Evolutionary conservation across 2,888 invertebrate species (phyloP).

Genomic region (Trissolcus japonicus): DNA sequence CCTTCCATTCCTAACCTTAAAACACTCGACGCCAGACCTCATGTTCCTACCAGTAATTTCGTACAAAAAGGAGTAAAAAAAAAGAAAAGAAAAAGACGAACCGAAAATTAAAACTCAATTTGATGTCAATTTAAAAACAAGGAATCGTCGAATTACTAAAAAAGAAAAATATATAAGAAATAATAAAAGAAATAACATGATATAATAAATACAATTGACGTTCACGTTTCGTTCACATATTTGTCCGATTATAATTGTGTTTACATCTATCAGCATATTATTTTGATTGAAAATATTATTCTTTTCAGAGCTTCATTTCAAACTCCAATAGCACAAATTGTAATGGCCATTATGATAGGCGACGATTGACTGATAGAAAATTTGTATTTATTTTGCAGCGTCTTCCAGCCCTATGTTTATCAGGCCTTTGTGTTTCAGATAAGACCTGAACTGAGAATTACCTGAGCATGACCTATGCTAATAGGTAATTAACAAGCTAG

Average conservation of each 20-base stretch:
- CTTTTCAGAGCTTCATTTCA: slow-evolving; percentile 42
- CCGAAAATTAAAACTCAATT: background rate
- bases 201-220: slow-evolving; percentile 1
- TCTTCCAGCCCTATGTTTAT: slow-evolving; percentile 6
- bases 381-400: background rate
- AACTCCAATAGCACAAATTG: slow-evolving; percentile 34
- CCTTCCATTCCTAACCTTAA: slow-evolving; percentile 23
- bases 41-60: slow-evolving; percentile 6
- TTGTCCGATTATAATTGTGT: background rate
- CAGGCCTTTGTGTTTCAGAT: slow-evolving; percentile 48
- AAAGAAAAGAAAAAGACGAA: too few relatives aligned
- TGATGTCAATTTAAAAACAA: too few relatives aligned
- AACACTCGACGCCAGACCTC: slow-evolving; percentile 16
- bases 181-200: background rate
- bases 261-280: background rate
- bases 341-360: slow-evolving; percentile 12
- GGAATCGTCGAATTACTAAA: background rate
- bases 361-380: background rate
- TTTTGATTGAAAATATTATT: slow-evolving; percentile 9
- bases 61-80: too few relatives aligned
- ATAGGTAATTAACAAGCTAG: slow-evolving; percentile 47
- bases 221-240: too few relatives aligned
- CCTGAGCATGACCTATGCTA: slow-evolving; percentile 31
- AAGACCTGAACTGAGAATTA: slow-evolving; percentile 35
- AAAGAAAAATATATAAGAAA: background rate